Base-by-base conservation (phyloP, 2,888 invertebrate species). In the Lasius fuliginosus region DNA sequence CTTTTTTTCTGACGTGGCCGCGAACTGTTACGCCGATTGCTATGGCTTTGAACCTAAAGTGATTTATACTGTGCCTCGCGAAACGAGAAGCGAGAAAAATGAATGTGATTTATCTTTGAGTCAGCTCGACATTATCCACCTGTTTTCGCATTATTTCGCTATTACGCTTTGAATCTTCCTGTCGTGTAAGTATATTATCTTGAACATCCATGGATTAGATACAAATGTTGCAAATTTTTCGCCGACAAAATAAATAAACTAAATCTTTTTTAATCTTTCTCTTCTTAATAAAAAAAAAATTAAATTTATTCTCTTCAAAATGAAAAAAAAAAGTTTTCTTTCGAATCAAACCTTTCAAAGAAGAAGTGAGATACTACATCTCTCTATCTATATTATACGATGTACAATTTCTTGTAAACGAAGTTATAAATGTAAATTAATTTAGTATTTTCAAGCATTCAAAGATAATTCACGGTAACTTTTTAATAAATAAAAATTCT, bases 51-150 rank as follows among this genome's bases (percentile, higher is more conserved):
- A 73, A 73, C 65, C 33, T 46, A 58, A 56, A 46, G 27, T 60
- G 79, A 81, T 60, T 71, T 81, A 81, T 36, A 27, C 60, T 56
- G 42, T 58, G 27, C 79, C 23, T 60, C 79, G 23, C 23, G 18
- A 18, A 36, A 42, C 36, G n/a, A 9, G 12, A 62, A 46, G 49
- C 8, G 30, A 60, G 33, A 79, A 73, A 81, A 73, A 53, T 60
- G 27, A 73, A 15, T 46, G 12, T n/a, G 46, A 81, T 81, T 81
- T 60, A 81, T 81, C 46, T 81, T 18, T 27, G 27, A 46, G 27
- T 30, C 36, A 23, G 73, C 30, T 40, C 56, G 42, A 79, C 74
- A 73, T 73, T 81, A 42, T 79, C 46, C 79, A 81, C 79, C 79
- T 81, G 74, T 73, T 73, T 46, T 56, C 40, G 40, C 36, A 18